These are phyloP conservation scores for Hestina assimilis DNA, from an alignment of 1,140 invertebrate genomes.

Conservation along the genomic window DNA sequence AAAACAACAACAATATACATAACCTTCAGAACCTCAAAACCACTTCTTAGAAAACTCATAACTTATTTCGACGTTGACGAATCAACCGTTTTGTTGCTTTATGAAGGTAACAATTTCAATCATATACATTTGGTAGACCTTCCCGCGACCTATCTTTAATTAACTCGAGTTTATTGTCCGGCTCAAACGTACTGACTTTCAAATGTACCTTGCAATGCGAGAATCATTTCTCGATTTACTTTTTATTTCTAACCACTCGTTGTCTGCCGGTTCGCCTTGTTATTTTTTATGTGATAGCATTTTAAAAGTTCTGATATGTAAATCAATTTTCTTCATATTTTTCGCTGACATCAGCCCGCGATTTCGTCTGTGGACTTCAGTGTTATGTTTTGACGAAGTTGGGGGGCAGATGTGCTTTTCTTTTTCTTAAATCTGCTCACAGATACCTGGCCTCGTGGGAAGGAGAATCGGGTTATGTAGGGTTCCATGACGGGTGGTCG, in stretches of 20 bases:
- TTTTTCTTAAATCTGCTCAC: no score
- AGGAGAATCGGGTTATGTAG: no score
- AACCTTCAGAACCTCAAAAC: neutral
- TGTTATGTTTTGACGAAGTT: no score
- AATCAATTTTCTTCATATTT: no score
- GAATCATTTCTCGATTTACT: conserved; percentile 60
- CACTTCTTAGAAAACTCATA: conserved; percentile 15
- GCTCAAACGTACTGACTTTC: conserved; percentile 56
- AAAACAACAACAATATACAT: neutral
- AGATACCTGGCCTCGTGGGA: no score
- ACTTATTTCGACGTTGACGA: conserved; percentile 10
- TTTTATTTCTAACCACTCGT: conserved; percentile 40
- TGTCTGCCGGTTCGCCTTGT: neutral
- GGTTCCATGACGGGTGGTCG: no score
- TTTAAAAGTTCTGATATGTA: no score
- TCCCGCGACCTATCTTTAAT: conserved; percentile 58
- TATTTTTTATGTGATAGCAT: neutral
- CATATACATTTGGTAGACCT: conserved; percentile 45
- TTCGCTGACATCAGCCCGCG: no score
- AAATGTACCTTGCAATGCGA: conserved; percentile 58
- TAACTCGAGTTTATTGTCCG: conserved; percentile 61
- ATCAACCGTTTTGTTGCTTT: conserved; percentile 33
- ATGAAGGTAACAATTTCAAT: conserved; percentile 39
- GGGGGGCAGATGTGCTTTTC: no score
- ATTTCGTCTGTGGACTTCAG: no score